phyloP scores from a whole-genome alignment of 2,113 vertebrate species.

The Chaetorhynchus papuensis region DNA sequence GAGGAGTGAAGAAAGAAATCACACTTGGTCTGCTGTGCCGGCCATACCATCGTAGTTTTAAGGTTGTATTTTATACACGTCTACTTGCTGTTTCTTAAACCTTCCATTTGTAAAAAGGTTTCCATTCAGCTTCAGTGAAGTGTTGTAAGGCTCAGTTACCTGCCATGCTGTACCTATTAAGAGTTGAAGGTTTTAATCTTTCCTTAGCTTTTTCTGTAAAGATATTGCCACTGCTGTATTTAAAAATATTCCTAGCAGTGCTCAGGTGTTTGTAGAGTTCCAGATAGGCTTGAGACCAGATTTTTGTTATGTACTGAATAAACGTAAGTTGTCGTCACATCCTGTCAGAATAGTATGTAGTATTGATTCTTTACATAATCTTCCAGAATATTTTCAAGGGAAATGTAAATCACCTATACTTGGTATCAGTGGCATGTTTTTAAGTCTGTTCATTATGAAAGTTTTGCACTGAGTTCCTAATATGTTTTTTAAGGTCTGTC shows the following conservation, averaged over 20 bases:
- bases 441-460: slow-evolving; percentile 3
- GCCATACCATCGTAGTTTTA: slow-evolving; percentile 5
- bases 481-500: slow-evolving; percentile 52
- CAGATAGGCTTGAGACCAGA: background rate
- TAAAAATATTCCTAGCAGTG: background rate
- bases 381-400: background rate
- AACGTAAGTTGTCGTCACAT: background rate
- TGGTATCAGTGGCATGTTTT: background rate
- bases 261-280: background rate
- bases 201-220: background rate
- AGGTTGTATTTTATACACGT: background rate
- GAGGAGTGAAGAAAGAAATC: background rate
- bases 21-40: slow-evolving; percentile 2
- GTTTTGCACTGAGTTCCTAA: slow-evolving; percentile 51
- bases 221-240: background rate
- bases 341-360: background rate
- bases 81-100: background rate
- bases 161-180: background rate
- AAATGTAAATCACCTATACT: background rate
- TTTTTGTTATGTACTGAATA: background rate
- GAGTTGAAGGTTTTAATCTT: background rate
- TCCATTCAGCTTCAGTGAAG: background rate
- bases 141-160: background rate
- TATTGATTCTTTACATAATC: background rate
- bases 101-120: background rate